Conservation (phyloP, 2,888 invertebrate species). For the Sinhomidia bicolor region DNA sequence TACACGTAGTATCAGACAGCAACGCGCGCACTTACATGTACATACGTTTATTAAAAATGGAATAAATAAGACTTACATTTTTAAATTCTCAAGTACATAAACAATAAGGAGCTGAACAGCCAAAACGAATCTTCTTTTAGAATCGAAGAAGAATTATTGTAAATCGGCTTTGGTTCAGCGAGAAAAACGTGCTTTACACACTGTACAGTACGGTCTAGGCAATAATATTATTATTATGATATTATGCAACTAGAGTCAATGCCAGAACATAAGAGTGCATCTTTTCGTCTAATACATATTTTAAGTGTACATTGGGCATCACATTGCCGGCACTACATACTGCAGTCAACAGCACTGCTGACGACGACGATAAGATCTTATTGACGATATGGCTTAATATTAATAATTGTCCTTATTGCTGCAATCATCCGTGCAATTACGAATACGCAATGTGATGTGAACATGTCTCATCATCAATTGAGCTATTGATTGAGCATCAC, state of each 20-base stretch:
- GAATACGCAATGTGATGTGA: background rate
- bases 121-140: background rate
- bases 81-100: background rate
- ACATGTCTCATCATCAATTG: slow-evolving; percentile 21
- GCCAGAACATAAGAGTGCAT: too few species aligned
- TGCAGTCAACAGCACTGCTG: background rate
- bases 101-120: background rate
- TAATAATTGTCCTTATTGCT: background rate
- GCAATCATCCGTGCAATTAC: slow-evolving; percentile 9
- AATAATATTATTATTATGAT: background rate
- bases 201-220: too few species aligned
- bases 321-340: background rate
- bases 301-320: background rate
- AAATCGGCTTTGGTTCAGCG: too few species aligned
- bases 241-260: background rate
- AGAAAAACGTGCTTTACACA: background rate
- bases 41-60: background rate
- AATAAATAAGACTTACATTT: background rate
- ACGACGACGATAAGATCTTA: background rate
- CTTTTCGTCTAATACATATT: too few species aligned
- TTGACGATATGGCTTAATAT: slow-evolving; percentile 2
- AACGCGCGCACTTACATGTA: background rate
- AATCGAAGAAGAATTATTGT: background rate
- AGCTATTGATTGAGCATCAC: too few species aligned
- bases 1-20: background rate